Base-by-base conservation (phyloP, 1,140 invertebrate genomes). In the Mesaphorura yosii region DNA sequence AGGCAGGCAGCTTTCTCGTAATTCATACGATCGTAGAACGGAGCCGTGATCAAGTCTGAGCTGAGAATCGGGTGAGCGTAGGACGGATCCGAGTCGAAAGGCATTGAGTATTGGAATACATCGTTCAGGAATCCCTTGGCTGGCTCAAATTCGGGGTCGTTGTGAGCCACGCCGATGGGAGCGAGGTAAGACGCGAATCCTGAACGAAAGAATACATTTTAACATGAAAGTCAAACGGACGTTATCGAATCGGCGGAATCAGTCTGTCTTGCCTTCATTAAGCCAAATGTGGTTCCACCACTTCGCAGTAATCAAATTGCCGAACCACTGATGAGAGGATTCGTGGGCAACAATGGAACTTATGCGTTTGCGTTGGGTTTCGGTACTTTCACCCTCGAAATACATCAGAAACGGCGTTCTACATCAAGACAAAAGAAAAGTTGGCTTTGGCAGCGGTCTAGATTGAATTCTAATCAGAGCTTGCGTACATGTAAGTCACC, bases 1-100 rank as follows among this genome's bases (percentile, higher is more conserved):
- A 78, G 34, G 15, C 48, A 51, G 2, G 40, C 55, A 28, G 40
- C 59, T 37, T 62, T 58, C 23, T 58, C 53, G 27, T 62, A 62
- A n/a, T 48, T 39, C 20, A 62, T 55, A 15, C 39, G 10, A 45
- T 55, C 53, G 39, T 57, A 62, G 45, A 48, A 49, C 19, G 6
- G 55, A 26, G 3, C 41, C 23, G 45, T 40, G 28, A 14, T n/a
- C 34, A 22, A n/a, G 20, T 37, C 52, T 14, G 26, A 12, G 44
- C 44, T 59, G 17, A 31, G 48, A 14, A 55, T 19, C 5, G 57
- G 48, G 37, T 55, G 51, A 1, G 54, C 41, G 19, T 14, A 17
- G n/a, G 57, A n/a, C 12, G 17, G 31, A 34, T 34, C 20, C 15
- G 45, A 39, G 22, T 59, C 57, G 39, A 53, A 41, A 15, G 29